Evolutionary conservation across 2,797 vertebrate genomes (phyloP).

Genomic region (Semaprochilodus insignis): DNA sequence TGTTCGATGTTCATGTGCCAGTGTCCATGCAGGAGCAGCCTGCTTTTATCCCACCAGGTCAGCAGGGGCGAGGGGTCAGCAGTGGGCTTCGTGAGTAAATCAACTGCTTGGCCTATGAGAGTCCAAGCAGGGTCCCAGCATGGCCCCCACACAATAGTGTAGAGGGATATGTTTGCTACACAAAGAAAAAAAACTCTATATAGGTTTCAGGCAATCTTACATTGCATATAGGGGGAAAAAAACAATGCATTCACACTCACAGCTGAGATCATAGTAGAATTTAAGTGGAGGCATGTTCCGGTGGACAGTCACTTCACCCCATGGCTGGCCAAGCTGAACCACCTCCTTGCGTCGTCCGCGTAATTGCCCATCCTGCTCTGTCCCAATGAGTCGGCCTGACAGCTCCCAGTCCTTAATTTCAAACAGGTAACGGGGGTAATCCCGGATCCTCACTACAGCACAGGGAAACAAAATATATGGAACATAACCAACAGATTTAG

Average conservation of each 20-base stretch:
- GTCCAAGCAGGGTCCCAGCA: conserved; percentile 99
- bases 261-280: conserved; percentile 95
- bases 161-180: conserved; percentile 91
- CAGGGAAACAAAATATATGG: background rate
- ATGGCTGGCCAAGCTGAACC: conserved; percentile 87
- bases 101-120: conserved; percentile 92
- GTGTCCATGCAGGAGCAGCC: conserved; percentile 90
- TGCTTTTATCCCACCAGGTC: conserved; percentile 99
- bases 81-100: conserved; percentile 94
- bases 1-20: conserved; percentile 97
- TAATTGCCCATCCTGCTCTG: conserved; percentile 89
- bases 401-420: conserved; percentile 96
- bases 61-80: conserved; percentile 90
- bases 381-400: conserved; percentile 89
- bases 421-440: conserved; percentile 96
- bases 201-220: background rate
- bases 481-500: background rate
- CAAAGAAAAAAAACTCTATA: background rate
- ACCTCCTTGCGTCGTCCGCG: conserved; percentile 86
- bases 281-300: conserved; percentile 97
- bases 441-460: conserved; percentile 91
- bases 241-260: conserved; percentile 76
- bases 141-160: conserved; percentile 97
- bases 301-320: conserved; percentile 89
- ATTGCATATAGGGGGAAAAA: background rate